Evolutionary conservation across 2,888 invertebrate genomes (phyloP), one percentile per base, ranked within the genome.

Genomic region (Acanthosoma haemorrhoidale): DNA sequence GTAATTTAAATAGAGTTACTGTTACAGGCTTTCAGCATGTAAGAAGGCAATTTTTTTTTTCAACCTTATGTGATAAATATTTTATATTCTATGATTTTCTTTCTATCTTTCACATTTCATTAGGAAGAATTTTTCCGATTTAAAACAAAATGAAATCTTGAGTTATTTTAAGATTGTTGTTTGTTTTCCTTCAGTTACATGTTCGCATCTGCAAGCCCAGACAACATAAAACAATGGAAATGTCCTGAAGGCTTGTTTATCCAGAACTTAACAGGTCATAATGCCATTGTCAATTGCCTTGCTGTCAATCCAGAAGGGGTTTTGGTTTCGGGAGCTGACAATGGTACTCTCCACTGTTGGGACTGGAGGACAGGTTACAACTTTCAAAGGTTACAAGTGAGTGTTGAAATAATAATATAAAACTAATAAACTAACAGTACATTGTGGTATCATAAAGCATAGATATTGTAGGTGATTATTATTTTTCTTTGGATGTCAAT

Each of bases 281-380:
- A 95, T 80, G 92, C 97, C 0, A 98, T 99, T 75, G 89, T 99
- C 31, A 99, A 99, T 82, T 94, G 96, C 77, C 85, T 99, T 81
- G 96, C 94, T 0, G 90, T 94, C 5, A 99, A 98, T 82, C 85
- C 90, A 0, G 97, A 96, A 77, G 94, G 96, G 0, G 98, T 98
- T 11, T 82, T 99, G 3, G 96, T 98, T 2, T 98, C 97, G 4
- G 99, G 97, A 3, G 98, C 95, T 21, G 98, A 99, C 79, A 99
- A 99, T 79, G 99, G 99, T 1, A 94, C 96, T 0, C 86, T 99
- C 85, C 89, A 92, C 80, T 91, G 94, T 77, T 99, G 98, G 98
- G 99, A 99, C 80, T 99, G 98, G 98, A 86, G 94, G 77, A 97
- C 97, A 0, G 99, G 98, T 0, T 98, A 98, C 79, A 99, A 99